A percentile compares a stretch with the other conserved stretches of the same genome.
These are phyloP conservation scores for Leptopterna dolabrata DNA, from an alignment of 2,888 invertebrate genomes.

Conservation along the genomic window DNA sequence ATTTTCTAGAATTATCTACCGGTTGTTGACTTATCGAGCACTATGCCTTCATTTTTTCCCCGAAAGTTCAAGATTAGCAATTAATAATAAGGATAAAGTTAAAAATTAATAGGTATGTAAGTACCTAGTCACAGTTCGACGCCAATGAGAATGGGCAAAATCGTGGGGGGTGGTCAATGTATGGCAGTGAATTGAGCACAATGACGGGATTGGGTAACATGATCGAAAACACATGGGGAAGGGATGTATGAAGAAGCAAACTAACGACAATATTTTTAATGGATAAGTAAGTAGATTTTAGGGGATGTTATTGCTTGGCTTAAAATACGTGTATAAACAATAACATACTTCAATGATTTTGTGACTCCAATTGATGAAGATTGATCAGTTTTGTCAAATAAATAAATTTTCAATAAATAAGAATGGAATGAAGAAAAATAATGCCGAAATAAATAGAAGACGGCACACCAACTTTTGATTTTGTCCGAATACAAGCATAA, in stretches of 20 bases:
- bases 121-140: background rate
- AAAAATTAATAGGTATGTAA: slow-evolving; percentile 29
- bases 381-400: background rate
- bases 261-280: background rate
- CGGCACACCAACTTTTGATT: background rate
- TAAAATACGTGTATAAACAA: no score
- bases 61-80: background rate
- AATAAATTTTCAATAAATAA: background rate
- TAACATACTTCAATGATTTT: no score
- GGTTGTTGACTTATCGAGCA: background rate
- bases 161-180: background rate
- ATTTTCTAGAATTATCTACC: background rate
- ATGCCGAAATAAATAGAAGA: background rate
- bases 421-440: background rate
- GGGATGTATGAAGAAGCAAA: background rate
- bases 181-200: slow-evolving; percentile 20
- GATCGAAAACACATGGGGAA: no score
- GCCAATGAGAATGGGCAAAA: background rate
- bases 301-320: no score
- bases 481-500: background rate
- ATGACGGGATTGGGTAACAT: background rate
- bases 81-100: slow-evolving; percentile 9
- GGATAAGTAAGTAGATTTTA: background rate
- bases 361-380: no score
- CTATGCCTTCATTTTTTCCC: slow-evolving; percentile 23